Evolutionary conservation across 2,113 vertebrate genomes (phyloP).

Genomic region (Brienomyrus brachyistius): DNA sequence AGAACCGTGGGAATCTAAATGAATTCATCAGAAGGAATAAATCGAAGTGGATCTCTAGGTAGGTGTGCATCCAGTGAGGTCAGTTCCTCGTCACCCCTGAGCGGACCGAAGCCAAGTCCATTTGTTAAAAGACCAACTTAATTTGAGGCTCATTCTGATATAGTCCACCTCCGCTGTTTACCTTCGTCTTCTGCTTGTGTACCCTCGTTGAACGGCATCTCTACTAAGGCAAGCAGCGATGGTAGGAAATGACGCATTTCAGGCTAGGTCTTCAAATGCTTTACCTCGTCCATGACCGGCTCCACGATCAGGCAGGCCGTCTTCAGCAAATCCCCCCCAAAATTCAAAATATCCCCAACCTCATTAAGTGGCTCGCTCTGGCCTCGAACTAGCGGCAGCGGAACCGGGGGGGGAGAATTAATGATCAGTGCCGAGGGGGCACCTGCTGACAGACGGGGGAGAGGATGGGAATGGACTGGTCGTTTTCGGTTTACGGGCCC

Average conservation of each 20-base stretch:
- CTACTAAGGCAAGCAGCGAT: not conserved
- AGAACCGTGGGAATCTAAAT: not conserved
- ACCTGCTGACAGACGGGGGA: not conserved
- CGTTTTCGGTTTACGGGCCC: not conserved
- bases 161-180: not conserved
- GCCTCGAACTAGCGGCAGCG: not conserved
- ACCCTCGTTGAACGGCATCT: not conserved
- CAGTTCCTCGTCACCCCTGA: not conserved
- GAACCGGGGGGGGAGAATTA: not conserved
- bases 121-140: not conserved
- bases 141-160: not conserved
- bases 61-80: not conserved
- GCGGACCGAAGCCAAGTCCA: not conserved
- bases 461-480: not conserved
- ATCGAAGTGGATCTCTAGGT: not conserved
- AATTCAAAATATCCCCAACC: slow-evolving; percentile 9
- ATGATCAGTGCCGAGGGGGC: not conserved
- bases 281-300: not conserved
- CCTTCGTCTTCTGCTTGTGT: not conserved
- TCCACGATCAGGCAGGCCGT: not conserved
- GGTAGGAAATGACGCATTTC: not conserved
- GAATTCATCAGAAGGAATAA: not conserved
- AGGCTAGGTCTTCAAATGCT: not conserved
- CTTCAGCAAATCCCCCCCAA: not conserved
- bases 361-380: not conserved